These are phyloP conservation scores for Dinomys branickii DNA, from an alignment of 2,113 vertebrate species.

Conservation along the genomic window DNA sequence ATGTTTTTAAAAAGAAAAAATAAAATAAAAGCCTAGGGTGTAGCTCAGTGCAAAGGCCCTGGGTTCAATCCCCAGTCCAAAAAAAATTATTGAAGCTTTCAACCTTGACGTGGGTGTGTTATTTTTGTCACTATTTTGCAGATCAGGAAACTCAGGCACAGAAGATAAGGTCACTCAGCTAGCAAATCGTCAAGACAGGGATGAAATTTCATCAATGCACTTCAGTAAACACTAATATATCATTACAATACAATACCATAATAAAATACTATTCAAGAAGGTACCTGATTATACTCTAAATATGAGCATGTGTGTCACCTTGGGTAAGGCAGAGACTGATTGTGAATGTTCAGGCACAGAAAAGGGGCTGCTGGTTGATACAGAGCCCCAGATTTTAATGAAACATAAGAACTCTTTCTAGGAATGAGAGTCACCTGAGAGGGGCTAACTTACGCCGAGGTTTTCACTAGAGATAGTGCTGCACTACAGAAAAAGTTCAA, in stretches of 20 bases:
- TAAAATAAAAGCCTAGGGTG: not conserved
- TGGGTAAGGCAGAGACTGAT: constrained; percentile 19
- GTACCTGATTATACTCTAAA: not conserved
- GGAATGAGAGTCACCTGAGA: not conserved
- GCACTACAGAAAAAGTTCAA: not conserved
- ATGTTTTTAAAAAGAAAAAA: not conserved
- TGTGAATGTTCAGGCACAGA: not conserved
- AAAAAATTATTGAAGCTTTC: not conserved
- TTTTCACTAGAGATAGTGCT: not conserved
- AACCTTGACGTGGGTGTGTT: not conserved
- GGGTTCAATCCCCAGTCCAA: not conserved
- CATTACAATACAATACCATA: not conserved
- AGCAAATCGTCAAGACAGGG: not conserved
- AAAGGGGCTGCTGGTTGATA: not conserved
- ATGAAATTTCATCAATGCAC: not conserved
- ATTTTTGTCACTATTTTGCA: not conserved
- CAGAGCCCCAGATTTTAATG: constrained; percentile 10
- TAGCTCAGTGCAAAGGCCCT: not conserved
- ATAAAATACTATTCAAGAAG: not conserved
- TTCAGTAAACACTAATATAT: not conserved
- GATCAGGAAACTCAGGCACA: constrained; percentile 5
- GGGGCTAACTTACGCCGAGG: not conserved
- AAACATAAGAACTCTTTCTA: constrained; percentile 14
- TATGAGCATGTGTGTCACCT: not conserved
- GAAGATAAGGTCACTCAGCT: not conserved